Conservation (phyloP, 2,113 vertebrate genomes). For the Capreolus pygargus region DNA sequence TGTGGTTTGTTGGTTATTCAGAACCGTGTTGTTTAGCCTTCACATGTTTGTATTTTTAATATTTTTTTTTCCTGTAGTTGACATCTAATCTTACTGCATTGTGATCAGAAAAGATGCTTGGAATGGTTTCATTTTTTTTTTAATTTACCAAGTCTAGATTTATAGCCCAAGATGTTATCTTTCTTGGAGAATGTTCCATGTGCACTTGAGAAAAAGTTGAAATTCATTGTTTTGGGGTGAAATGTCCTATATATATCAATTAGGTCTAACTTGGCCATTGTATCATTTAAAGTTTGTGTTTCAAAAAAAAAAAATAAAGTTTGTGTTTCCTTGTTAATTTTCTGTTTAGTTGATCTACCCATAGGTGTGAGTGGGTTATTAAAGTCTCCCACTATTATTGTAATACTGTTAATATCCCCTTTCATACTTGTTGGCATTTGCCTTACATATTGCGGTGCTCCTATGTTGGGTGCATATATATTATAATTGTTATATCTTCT, state of each 20-base stretch:
- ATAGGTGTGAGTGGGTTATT: background rate
- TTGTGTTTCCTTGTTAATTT: background rate
- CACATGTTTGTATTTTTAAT: background rate
- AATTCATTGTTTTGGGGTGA: background rate
- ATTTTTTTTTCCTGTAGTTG: background rate
- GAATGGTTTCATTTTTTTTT: background rate
- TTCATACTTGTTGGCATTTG: background rate
- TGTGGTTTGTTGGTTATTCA: background rate
- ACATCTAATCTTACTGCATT: background rate
- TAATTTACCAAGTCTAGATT: background rate
- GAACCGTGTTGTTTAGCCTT: fast-evolving
- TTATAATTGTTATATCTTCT: background rate
- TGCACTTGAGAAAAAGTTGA: background rate
- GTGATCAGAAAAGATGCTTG: background rate
- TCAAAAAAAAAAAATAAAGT: background rate
- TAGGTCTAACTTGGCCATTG: background rate
- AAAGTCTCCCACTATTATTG: background rate
- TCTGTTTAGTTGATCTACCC: background rate
- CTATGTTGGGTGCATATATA: background rate
- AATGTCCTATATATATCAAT: background rate
- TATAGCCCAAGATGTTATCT: background rate
- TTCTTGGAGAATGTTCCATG: background rate
- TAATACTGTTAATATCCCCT: background rate
- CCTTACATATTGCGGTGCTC: background rate
- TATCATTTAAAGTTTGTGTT: background rate